Conservation (phyloP, 2,797 vertebrate genomes). For the Chiropotes sagulatus region DNA sequence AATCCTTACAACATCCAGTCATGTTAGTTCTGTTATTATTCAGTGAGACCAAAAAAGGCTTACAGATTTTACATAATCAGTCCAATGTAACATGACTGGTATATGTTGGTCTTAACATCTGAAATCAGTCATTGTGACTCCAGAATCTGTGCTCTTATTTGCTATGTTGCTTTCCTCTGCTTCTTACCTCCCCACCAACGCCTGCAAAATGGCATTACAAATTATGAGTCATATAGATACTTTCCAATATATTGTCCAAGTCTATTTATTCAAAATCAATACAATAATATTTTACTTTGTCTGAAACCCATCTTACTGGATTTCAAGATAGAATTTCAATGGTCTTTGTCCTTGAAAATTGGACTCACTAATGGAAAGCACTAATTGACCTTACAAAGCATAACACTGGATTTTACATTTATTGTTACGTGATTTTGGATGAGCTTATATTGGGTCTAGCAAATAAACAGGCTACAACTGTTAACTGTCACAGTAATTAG, state of each 20-base stretch:
- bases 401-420: conserved; percentile 53
- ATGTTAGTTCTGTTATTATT: not conserved
- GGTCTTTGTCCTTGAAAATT: conserved; percentile 45
- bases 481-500: conserved; percentile 57
- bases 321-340: conserved; percentile 34
- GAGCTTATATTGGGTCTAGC: conserved; percentile 25
- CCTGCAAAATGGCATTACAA: not conserved
- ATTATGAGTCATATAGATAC: not conserved
- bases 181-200: rapidly evolving
- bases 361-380: conserved; percentile 42
- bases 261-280: conserved; percentile 34
- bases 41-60: not conserved
- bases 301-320: not conserved
- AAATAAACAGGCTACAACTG: conserved; percentile 53
- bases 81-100: not conserved
- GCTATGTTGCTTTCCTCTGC: not conserved
- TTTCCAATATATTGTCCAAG: not conserved
- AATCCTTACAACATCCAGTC: not conserved
- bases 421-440: conserved; percentile 65
- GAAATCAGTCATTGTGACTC: not conserved
- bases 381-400: conserved; percentile 40
- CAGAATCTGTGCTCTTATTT: not conserved
- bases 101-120: not conserved
- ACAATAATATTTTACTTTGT: conserved; percentile 26
- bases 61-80: not conserved